Evolutionary conservation across 1,140 invertebrate genomes (phyloP), one percentile per base, ranked within the genome.

Genomic region (Cheumatopsyche charites): DNA sequence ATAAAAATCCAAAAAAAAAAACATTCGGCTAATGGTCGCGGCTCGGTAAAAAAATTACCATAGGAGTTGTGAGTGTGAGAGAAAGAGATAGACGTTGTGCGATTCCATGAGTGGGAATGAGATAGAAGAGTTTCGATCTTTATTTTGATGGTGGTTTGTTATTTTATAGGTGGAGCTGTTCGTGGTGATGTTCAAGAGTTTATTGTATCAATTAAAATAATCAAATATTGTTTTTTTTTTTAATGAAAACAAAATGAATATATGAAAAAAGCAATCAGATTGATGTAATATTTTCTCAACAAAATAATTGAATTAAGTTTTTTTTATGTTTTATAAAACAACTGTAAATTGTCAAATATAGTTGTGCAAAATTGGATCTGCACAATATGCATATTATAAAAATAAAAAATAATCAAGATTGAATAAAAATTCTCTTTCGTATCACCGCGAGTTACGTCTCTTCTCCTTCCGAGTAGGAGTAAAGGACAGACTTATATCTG

Each of bases 1-100:
- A 75, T 72, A 75, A 72, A 72, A 75, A 72, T 36, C 9, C 9
- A 36, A 36, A 36, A 63, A 75, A 75, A 75, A 72, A 72, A 75
- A 72, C 71, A 72, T 75, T 75, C 74, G 45, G 74, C 74, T 75
- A 75, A 75, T 75, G 74, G 74, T 72, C 62, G 63, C 63, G 62
- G 49, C 52, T 42, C 43, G 29, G 67, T 72, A 75, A 75, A 75
- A 52, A 75, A 75, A 70, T 72, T 62, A 75, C 74, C 67, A 67
- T 61, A 63, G 70, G 23, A 72, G 17, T 45, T 43, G 47, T 68
- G 70, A 61, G 67, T 43, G 71, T 43, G 74, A 67, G 70, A 67
- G 67, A 75, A 17, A n/a, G 49, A 45, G 70, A 75, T 2, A 62
- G 1, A 42, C 19, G 21, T n/a, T 21, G 6, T 11, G 29, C 5